Evolutionary conservation across 2,888 invertebrate species (phyloP), one percentile per base, ranked within the genome.

Genomic region (Xanthia icteritia): DNA sequence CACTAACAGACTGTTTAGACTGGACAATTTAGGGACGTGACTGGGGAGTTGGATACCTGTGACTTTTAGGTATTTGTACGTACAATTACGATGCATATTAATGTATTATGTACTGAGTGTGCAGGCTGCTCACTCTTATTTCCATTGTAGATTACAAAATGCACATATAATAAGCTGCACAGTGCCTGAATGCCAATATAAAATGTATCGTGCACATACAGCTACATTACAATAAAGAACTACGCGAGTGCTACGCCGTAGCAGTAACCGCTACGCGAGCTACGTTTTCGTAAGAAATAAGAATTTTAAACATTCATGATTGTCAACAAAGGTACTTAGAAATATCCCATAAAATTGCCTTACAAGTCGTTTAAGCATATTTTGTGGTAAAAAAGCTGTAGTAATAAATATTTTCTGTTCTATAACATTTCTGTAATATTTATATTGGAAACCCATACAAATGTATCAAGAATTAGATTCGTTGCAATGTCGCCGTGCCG

Each of bases 211-310:
- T 17, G 23, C 8, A 64, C 48, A 23, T 39, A 42, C n/a, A 51
- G 58, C 36, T 51, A 51, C 75, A 48, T 51, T 58, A 27, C 36
- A 51, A 48, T 68, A 75, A 81, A 81, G 48, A 31, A 51, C 42
- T 68, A 75, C 66, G n/a, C 15, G 27, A 56, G 36, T 20, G 54
- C 82, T 81, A 73, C 69, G 73, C 27, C 83, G 83, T 81, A 77
- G 77, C 39, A 51, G 20, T 58, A 54, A 56, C 42, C 8, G 48
- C 69, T 73, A 70, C 56, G 74, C 56, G 48, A 65, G 27, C 48
- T 39, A 83, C 42, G 66, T 6, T 68, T 45, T 72, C 68, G 36
- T 76, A 69, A 54, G 48, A 73, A 82, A 68, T 27, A 31, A 36
- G 23, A 60, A 51, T 58, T 31, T 17, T 45, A 11, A 36, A 36